Percentiles rank a stretch among this genome's conserved stretches.
phyloP scores from a whole-genome alignment of 2,888 invertebrate genomes.

The Dryomyza anilis region DNA sequence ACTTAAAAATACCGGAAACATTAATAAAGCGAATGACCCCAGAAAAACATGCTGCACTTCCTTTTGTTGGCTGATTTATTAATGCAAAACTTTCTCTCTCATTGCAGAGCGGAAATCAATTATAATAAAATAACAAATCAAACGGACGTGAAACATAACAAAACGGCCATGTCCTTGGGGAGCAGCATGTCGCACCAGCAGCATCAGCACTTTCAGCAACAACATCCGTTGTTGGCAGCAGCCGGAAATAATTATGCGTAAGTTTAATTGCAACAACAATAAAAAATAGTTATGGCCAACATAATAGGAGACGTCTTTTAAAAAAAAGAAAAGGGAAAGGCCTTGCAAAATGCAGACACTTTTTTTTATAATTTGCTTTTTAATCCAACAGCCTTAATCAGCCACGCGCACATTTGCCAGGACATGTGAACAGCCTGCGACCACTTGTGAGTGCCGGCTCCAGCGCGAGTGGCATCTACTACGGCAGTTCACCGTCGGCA shows the following conservation, averaged over 20 bases:
- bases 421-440: conserved; percentile 29
- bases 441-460: conserved; percentile 41
- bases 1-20: too few relatives aligned
- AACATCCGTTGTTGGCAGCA: conserved; percentile 28
- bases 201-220: conserved; percentile 16
- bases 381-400: not conserved
- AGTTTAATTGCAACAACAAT: conserved; percentile 14
- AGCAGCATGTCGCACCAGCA: conserved; percentile 14
- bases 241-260: conserved; percentile 32
- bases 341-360: not conserved
- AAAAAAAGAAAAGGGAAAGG: not conserved
- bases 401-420: conserved; percentile 5
- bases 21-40: not conserved
- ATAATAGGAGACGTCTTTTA: not conserved
- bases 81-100: not conserved
- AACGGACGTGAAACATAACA: not conserved
- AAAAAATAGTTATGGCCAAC: not conserved
- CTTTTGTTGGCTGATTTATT: not conserved
- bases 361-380: not conserved
- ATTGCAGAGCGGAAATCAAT: conserved; percentile 21
- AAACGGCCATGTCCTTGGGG: not conserved
- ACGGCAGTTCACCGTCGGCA: conserved; percentile 44
- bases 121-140: conserved; percentile 17
- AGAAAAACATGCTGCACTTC: not conserved
- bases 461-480: conserved; percentile 32